A percentile compares a stretch with the other conserved stretches of the same genome.
phyloP scores from a whole-genome alignment of 2,797 vertebrate species.

The Sebastes diploproa region DNA sequence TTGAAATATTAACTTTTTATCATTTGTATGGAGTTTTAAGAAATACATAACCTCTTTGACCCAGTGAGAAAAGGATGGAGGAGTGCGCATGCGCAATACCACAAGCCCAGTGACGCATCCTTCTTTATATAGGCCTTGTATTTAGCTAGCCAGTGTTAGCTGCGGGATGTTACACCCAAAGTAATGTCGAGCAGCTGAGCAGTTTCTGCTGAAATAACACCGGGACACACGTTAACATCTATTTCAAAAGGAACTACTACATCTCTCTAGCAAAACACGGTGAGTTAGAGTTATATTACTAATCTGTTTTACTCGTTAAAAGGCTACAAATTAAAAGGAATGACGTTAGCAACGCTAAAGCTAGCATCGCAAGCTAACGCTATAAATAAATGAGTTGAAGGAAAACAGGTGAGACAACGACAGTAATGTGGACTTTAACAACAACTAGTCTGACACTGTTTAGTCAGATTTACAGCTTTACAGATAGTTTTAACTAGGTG shows the following conservation, averaged over 20 bases:
- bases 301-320: not conserved
- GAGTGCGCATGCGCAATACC: too few relatives aligned
- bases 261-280: constrained; percentile 4
- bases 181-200: constrained; percentile 35
- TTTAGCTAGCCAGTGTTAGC: constrained; percentile 57
- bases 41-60: too few relatives aligned
- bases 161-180: constrained; percentile 23
- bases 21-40: not conserved
- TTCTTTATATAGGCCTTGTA: too few relatives aligned
- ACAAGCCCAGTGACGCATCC: too few relatives aligned
- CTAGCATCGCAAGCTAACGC: constrained; percentile 44
- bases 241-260: not conserved
- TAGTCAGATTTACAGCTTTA: not conserved
- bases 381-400: not conserved
- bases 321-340: not conserved
- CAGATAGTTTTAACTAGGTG: not conserved
- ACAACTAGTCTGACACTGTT: accelerated
- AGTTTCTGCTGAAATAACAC: not conserved
- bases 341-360: constrained; percentile 9
- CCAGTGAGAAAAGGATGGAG: too few relatives aligned
- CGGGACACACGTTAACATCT: not conserved
- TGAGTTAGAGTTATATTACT: constrained; percentile 12
- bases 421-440: not conserved
- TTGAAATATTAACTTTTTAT: not conserved
- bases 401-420: not conserved